phyloP scores from a whole-genome alignment of 2,888 invertebrate species.

The Erebia epiphron region DNA sequence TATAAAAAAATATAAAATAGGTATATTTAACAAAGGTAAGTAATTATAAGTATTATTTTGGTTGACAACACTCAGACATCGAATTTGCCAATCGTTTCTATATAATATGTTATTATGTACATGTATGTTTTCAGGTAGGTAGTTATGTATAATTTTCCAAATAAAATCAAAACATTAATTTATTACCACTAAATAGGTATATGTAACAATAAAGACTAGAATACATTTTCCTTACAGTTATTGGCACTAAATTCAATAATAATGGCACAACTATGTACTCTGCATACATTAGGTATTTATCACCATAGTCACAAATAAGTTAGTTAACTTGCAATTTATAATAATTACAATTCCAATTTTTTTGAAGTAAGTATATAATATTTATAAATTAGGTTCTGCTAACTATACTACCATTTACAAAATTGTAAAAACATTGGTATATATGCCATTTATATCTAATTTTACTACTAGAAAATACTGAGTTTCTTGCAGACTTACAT shows the following conservation, averaged over 20 bases:
- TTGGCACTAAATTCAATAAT: constrained; percentile 80
- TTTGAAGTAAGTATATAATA: constrained; percentile 45
- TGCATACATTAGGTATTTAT: constrained; percentile 59
- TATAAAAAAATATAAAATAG: constrained; percentile 47
- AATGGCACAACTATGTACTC: constrained; percentile 78
- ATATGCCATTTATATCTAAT: constrained; percentile 69
- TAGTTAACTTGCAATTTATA: constrained; percentile 57
- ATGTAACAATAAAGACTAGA: constrained; percentile 84
- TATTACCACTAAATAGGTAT: constrained; percentile 76
- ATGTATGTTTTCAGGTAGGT: constrained; percentile 48
- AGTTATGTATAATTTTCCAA: constrained; percentile 59
- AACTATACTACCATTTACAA: constrained; percentile 75
- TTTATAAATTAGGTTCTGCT: constrained; percentile 70
- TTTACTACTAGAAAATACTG: constrained; percentile 76
- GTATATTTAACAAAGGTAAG: constrained; percentile 42
- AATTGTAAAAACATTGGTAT: constrained; percentile 72
- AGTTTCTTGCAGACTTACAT: constrained; percentile 68
- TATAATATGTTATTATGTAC: constrained; percentile 30
- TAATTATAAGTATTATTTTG: constrained; percentile 44
- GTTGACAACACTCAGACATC: constrained; percentile 66
- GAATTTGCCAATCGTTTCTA: constrained; percentile 73
- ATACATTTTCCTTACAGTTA: constrained; percentile 82
- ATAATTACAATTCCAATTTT: constrained; percentile 61
- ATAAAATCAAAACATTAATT: constrained; percentile 77
- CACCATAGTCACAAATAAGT: constrained; percentile 50